Base-by-base conservation (phyloP, 2,113 vertebrate species). In the Burhinus oedicnemus region DNA sequence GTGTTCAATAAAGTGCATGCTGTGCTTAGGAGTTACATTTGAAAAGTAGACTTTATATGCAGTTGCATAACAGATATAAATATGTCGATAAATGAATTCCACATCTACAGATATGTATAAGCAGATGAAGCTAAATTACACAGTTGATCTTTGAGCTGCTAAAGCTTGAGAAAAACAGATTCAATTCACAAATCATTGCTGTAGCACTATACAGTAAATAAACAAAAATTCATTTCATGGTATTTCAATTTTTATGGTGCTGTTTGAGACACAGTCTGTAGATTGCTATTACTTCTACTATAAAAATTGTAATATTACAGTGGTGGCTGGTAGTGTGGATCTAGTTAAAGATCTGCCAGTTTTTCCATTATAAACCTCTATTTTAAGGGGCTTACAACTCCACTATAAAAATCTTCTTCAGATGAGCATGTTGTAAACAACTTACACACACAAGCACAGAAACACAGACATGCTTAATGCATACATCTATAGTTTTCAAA, bases 161-260 rank as follows among this genome's bases (percentile, higher is more conserved):
- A 70, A 89, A 89, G 69, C 29, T 83, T 85, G 29, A 80, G 38
- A 27, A 78, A 91, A 92, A 79, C 16, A 87, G 61, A 57, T 74
- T 86, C 52, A 79, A 66, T 81, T 89, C 94, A 95, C 55, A 91
- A 92, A 74, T 75, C 30, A 78, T 51, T 95, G 23, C 38, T 88
- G 29, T 45, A 79, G n/a, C 49, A 72, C 8, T 68, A 27, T 68
- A 54, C n/a, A 85, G 75, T 76, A 93, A 95, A 96, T 90, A 94
- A 94, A 95, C 57, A 97, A 95, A 96, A 94, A 92, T 57, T 92
- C 14, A 97, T 97, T 97, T 97, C 65, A 97, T 89, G 91, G 91
- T 91, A 94, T 96, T 96, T 89, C 78, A 95, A 45, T 91, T 87
- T 97, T 97, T 96, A 96, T 91, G 51, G 36, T 75, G 77, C 79